A percentile compares a stretch with the other conserved stretches of the same genome.
phyloP scores from a whole-genome alignment of 2,113 vertebrate species.

The Grantiella picta region DNA sequence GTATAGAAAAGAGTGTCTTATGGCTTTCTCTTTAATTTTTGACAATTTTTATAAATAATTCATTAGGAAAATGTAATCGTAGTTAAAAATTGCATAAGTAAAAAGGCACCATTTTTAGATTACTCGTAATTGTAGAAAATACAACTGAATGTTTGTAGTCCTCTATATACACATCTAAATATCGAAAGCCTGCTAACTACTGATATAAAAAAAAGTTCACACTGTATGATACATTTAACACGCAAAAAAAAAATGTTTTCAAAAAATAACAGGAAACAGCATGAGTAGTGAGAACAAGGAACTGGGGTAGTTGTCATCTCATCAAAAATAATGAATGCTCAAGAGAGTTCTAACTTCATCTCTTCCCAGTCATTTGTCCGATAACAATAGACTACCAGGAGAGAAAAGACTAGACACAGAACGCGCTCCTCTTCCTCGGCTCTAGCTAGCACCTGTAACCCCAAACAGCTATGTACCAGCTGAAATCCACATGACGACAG shows the following conservation, averaged over 20 bases:
- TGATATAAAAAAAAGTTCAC: conserved; percentile 16
- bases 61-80: background rate
- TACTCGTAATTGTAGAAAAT: background rate
- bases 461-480: conserved; percentile 71
- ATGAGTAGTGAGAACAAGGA: conserved; percentile 59
- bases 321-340: conserved; percentile 87
- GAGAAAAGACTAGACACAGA: conserved; percentile 42
- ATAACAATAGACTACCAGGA: conserved; percentile 67
- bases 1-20: conserved; percentile 37
- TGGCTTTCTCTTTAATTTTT: conserved; percentile 35
- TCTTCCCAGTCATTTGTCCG: conserved; percentile 70
- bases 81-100: background rate
- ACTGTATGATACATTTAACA: conserved; percentile 56
- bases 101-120: background rate
- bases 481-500: conserved; percentile 70
- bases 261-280: conserved; percentile 61
- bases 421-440: conserved; percentile 30
- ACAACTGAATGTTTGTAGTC: background rate
- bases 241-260: conserved; percentile 42
- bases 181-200: background rate
- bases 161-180: background rate
- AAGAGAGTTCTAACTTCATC: conserved; percentile 73
- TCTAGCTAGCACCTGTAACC: conserved; percentile 81
- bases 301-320: conserved; percentile 75
- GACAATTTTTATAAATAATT: conserved; percentile 30